Evolutionary conservation across 2,113 vertebrate genomes (phyloP).

Genomic region (Morone chrysops): DNA sequence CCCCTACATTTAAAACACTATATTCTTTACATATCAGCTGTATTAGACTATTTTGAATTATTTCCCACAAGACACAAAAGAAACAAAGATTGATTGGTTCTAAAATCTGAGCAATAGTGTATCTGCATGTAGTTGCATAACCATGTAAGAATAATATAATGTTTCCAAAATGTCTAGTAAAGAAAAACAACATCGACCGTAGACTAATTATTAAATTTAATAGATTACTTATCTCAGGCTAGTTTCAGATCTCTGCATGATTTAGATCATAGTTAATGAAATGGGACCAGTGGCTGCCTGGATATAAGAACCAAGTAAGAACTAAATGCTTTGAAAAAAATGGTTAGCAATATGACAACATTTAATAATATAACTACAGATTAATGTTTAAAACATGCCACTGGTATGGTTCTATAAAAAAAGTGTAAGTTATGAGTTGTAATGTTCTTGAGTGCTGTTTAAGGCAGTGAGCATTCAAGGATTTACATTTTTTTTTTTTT

Average conservation of each 20-base stretch:
- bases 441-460: neutral
- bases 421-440: neutral
- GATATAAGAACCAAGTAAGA: no score
- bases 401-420: neutral
- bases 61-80: neutral
- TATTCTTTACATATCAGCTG: slow-evolving; percentile 4
- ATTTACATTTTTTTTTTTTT: neutral
- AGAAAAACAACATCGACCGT: neutral
- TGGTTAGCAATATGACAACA: neutral
- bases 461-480: neutral
- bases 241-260: neutral
- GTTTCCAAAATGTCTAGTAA: neutral
- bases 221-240: neutral
- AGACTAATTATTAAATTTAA: neutral
- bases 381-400: neutral
- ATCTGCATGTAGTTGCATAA: neutral
- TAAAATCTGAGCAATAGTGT: neutral
- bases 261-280: neutral
- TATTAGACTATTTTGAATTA: neutral
- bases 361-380: neutral
- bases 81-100: no score
- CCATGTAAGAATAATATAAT: neutral
- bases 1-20: neutral
- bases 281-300: neutral
- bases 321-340: neutral